Evolutionary conservation across 2,113 vertebrate genomes (phyloP), one percentile per base, ranked within the genome.

Genomic region (Amblyopsis rosae): DNA sequence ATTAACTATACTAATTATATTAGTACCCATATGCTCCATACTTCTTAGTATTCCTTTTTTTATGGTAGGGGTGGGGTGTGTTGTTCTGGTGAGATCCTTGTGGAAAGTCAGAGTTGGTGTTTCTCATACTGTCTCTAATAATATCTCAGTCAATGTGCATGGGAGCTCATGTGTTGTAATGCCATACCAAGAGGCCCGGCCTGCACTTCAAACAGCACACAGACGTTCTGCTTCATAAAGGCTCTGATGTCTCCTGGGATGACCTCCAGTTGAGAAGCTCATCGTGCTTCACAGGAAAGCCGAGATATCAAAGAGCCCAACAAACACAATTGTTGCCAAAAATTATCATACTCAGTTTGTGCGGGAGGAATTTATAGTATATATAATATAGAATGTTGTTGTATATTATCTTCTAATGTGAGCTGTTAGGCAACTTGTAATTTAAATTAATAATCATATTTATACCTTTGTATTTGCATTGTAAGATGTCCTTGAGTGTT

Each of bases 231-330:
- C 86, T 86, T 88, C 88, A 86, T 84, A 77, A 80, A 84, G 80
- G 72, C 77, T 63, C 87, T 85, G 26, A 26, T 26, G 88, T 93
- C 93, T 92, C 83, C 67, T 71, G 89, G 85, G 83, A 85, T 87
- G 88, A 91, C 92, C 92, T 91, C 84, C 73, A 92, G 90, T 91
- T 79, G 91, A 93, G 91, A 74, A 93, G 83, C 83, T 89, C 88
- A 83, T 86, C 83, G 82, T 76, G 89, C 74, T 77, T 76, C 87
- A 91, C 91, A 93, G 91, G 90, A 93, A 89, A 90, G 79, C 51
- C 67, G 82, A 89, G 91, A 87, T 64, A 90, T 93, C 88, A 92
- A 92, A 95, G 91, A 83, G 84, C 82, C 82, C 81, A 87, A 76
- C 75, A 53, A 54, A 83, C 90, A 85, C 77, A 86, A 83, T 87